phyloP scores from a whole-genome alignment of 2,797 vertebrate genomes.

The Synanceia verrucosa region DNA sequence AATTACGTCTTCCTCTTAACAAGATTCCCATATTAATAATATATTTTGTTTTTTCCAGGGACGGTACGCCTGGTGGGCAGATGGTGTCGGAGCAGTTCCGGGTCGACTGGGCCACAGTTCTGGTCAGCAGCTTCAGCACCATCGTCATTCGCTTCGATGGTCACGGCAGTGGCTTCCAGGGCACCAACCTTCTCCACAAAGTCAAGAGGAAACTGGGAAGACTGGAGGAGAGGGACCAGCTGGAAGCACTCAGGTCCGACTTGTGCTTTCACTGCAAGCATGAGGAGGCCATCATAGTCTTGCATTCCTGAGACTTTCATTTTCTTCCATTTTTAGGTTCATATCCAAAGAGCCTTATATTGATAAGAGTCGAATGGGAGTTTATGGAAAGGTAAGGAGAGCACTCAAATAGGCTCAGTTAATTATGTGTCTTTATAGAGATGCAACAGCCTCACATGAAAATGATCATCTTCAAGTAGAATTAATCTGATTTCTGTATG shows the following conservation, averaged over 20 bases:
- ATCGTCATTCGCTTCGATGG: constrained; percentile 93
- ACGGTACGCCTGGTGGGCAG: constrained; percentile 93
- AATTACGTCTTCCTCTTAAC: neutral
- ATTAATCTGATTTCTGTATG: neutral
- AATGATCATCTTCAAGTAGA: neutral
- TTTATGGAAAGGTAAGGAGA: constrained; percentile 91
- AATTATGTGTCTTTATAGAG: neutral
- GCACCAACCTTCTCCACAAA: constrained; percentile 93
- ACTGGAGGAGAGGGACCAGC: constrained; percentile 91
- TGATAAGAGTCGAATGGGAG: constrained; percentile 90
- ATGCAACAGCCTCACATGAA: neutral
- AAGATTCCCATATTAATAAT: neutral
- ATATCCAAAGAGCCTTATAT: constrained; percentile 89
- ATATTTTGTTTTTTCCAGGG: constrained; percentile 74
- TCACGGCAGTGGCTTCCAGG: constrained; percentile 94
- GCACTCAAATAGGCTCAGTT: neutral
- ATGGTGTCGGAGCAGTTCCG: constrained; percentile 91
- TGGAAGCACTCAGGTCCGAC: constrained; percentile 89
- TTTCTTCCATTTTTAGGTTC: constrained; percentile 63
- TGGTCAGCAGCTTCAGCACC: constrained; percentile 92
- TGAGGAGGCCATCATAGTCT: accelerated
- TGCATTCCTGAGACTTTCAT: neutral
- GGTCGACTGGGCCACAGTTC: constrained; percentile 91
- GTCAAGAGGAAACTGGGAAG: constrained; percentile 87
- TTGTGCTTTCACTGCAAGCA: neutral